These are phyloP conservation scores for Merluccius polli DNA, from an alignment of 2,797 vertebrate species.

Conservation along the genomic window DNA sequence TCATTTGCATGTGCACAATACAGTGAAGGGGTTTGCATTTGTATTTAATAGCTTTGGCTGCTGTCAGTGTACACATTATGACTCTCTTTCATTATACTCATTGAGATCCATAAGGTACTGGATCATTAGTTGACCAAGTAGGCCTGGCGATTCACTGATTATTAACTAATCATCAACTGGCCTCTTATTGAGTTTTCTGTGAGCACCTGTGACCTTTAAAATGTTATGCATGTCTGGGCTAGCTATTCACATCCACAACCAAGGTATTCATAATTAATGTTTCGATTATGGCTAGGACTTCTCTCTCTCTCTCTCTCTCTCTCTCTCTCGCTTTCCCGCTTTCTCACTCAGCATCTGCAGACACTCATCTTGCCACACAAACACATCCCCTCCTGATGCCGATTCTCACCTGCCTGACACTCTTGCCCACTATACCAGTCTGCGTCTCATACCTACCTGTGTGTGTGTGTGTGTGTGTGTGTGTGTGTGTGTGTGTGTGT, in stretches of 20 bases:
- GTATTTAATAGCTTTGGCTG: too few species aligned
- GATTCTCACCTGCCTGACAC: background rate
- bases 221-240: background rate
- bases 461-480: background rate
- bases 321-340: too few species aligned
- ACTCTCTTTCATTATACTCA: background rate
- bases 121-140: background rate
- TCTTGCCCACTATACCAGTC: background rate
- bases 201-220: background rate
- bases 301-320: background rate
- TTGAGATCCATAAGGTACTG: background rate
- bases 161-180: background rate
- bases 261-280: too few species aligned
- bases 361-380: background rate
- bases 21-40: too few species aligned
- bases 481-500: constrained; percentile 27
- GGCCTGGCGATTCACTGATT: background rate
- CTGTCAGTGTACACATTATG: too few species aligned
- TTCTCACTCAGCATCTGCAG: background rate
- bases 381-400: background rate
- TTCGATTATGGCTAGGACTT: too few species aligned
- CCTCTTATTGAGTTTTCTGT: background rate
- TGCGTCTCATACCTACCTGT: background rate
- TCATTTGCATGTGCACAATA: too few species aligned
- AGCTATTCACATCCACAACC: too few species aligned